phyloP scores from a whole-genome alignment of 2,113 vertebrate species.

The Sakesphorus luctuosus region DNA sequence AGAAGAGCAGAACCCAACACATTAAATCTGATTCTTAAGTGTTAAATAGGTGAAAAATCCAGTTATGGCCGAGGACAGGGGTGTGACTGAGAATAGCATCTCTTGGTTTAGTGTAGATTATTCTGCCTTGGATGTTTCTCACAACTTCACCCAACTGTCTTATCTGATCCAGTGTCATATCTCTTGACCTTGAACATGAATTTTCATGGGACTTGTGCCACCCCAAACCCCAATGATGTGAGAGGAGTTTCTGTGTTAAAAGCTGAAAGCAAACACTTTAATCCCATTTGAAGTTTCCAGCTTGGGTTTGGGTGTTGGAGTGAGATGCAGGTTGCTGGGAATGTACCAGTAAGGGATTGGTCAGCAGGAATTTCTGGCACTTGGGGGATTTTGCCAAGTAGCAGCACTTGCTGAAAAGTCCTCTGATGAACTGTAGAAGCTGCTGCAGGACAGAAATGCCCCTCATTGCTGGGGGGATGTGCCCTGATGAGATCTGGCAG shows the following conservation, averaged over 20 bases:
- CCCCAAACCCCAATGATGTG: fast-evolving
- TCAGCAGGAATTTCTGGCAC: neutral
- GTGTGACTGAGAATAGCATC: neutral
- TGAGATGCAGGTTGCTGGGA: neutral
- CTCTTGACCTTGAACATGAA: neutral
- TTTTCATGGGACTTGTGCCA: neutral
- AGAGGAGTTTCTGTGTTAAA: neutral
- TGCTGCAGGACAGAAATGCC: neutral
- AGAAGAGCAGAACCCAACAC: neutral
- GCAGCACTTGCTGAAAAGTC: neutral
- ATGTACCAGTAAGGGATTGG: neutral
- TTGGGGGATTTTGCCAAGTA: neutral
- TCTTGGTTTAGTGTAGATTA: neutral
- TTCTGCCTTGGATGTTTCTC: too few relatives aligned
- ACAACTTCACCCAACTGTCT: neutral
- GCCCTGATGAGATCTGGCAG: neutral
- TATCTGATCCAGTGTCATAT: neutral
- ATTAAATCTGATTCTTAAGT: neutral
- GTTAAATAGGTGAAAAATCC: neutral
- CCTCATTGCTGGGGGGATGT: neutral
- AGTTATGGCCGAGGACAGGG: neutral
- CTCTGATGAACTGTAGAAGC: neutral
- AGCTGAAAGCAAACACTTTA: neutral
- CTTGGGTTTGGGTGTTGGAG: neutral
- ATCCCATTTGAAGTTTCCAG: neutral